A percentile compares a stretch with the other conserved stretches of the same genome.
Conservation (phyloP, 2,113 vertebrate species). For the Delphinapterus leucas region DNA sequence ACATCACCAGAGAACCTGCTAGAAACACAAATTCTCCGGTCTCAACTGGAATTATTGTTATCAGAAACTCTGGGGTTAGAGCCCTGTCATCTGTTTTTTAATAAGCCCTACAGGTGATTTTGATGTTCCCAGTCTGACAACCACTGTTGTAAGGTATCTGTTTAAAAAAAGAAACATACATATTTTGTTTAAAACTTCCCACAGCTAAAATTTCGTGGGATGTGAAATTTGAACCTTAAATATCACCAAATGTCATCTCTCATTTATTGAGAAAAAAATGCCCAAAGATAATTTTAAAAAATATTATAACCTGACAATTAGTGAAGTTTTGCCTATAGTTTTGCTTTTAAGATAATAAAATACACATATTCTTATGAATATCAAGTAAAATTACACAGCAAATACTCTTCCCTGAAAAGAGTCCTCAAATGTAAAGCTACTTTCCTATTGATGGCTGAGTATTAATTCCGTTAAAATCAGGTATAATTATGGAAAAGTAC, state of each 20-base stretch:
- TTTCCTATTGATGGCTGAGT: not conserved
- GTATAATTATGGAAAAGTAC: not conserved
- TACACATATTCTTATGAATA: not conserved
- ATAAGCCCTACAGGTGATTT: not conserved
- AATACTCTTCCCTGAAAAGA: not conserved
- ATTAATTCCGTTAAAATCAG: conserved; percentile 38
- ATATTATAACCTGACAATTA: not conserved
- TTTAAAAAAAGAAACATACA: not conserved
- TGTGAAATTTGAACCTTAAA: not conserved
- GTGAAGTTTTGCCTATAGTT: not conserved
- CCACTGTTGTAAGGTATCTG: not conserved
- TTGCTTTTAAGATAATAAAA: not conserved
- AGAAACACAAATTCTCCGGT: not conserved
- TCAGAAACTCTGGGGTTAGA: not conserved
- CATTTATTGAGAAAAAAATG: conserved; percentile 11
- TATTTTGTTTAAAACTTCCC: not conserved
- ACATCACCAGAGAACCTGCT: not conserved
- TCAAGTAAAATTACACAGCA: not conserved
- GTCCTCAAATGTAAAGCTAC: not conserved
- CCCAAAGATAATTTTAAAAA: not conserved
- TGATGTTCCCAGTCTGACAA: not conserved
- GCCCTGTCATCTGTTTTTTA: not conserved
- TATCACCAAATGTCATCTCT: not conserved
- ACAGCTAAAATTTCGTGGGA: not conserved
- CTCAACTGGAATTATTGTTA: not conserved